These are phyloP conservation scores for Chaitophorus viminalis DNA, from an alignment of 2,888 invertebrate genomes.

Conservation along the genomic window DNA sequence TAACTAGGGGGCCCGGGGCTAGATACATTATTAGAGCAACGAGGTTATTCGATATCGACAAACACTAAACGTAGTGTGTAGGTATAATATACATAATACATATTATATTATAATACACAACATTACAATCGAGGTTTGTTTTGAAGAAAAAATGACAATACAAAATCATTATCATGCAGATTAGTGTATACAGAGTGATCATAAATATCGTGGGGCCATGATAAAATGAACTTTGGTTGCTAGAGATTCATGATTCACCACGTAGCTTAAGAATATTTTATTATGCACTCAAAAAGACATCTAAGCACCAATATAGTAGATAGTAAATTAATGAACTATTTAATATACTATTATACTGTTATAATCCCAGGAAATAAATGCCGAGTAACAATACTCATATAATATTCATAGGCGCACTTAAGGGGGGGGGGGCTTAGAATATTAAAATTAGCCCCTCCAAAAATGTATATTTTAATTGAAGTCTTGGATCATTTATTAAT, in stretches of 20 bases:
- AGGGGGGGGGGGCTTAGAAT: too few relatives aligned
- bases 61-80: background rate
- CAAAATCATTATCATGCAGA: background rate
- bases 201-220: background rate
- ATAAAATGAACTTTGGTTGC: background rate
- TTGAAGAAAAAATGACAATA: conserved; percentile 21
- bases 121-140: background rate
- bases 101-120: too few relatives aligned
- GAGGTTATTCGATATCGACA: conserved; percentile 18
- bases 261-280: background rate
- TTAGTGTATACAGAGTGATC: background rate
- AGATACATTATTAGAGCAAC: background rate
- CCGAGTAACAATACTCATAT: background rate
- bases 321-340: too few relatives aligned
- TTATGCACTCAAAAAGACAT: too few relatives aligned
- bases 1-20: background rate
- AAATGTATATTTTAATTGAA: too few relatives aligned
- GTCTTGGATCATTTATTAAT: too few relatives aligned
- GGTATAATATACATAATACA: background rate
- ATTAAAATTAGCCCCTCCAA: too few relatives aligned
- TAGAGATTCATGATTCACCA: background rate
- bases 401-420: too few relatives aligned
- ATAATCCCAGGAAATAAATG: background rate
- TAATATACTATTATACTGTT: too few relatives aligned
- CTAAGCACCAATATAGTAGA: too few relatives aligned